Evolutionary conservation across 2,888 invertebrate genomes (phyloP).

Genomic region (Autographa pulchrina): DNA sequence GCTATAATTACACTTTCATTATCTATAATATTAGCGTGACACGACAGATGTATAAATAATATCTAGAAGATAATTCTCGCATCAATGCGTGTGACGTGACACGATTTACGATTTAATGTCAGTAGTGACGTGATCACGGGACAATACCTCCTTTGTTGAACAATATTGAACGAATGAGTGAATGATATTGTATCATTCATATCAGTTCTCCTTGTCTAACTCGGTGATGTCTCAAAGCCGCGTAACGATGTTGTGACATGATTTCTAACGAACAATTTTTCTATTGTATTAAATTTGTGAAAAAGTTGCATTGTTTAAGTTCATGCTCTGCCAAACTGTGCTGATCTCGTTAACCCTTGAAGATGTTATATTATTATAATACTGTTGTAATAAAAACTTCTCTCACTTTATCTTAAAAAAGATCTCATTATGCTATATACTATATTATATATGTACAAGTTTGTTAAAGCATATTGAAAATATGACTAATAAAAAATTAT

Average conservation of each 20-base stretch:
- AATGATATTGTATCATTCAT: conserved; percentile 9
- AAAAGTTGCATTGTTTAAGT: conserved; percentile 41
- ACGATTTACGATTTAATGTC: conserved; percentile 50
- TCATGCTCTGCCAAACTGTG: conserved; percentile 33
- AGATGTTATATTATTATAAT: conserved; percentile 16
- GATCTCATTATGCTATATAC: background rate
- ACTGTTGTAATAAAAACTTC: background rate
- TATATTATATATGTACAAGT: too few relatives aligned
- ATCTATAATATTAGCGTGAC: conserved; percentile 46
- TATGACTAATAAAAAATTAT: background rate
- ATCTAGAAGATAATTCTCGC: conserved; percentile 22
- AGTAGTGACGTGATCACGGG: conserved; percentile 46
- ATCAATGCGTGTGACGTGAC: conserved; percentile 30
- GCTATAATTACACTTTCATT: conserved; percentile 40
- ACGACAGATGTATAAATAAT: conserved; percentile 27
- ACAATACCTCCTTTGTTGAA: conserved; percentile 33
- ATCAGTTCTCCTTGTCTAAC: conserved; percentile 45
- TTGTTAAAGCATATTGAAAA: conserved; percentile 3
- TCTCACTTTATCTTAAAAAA: background rate
- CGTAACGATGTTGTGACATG: conserved; percentile 39
- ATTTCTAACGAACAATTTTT: conserved; percentile 45
- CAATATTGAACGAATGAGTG: conserved; percentile 13
- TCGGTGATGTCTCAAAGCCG: conserved; percentile 24
- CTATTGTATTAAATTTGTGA: conserved; percentile 18
- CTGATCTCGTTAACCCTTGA: conserved; percentile 16